Evolutionary conservation across 2,797 vertebrate species (phyloP).

Genomic region (Brachyalestes nurse): DNA sequence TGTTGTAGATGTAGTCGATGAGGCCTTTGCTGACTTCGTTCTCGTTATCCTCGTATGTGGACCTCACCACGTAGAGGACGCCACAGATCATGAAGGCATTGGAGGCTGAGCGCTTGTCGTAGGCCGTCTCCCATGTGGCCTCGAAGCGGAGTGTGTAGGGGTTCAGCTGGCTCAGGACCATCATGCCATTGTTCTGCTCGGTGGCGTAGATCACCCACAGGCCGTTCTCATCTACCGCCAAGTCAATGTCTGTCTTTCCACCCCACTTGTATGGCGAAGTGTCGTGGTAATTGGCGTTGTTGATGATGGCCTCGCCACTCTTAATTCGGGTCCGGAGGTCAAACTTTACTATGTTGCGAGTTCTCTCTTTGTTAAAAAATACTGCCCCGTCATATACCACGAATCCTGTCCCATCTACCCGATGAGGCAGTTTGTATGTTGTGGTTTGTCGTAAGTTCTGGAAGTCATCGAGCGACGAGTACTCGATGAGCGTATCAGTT

Average conservation of each 20-base stretch:
- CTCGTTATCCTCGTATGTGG: constrained; percentile 98
- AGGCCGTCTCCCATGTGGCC: constrained; percentile 94
- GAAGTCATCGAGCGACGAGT: constrained; percentile 95
- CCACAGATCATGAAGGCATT: constrained; percentile 99
- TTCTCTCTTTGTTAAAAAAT: constrained; percentile 99
- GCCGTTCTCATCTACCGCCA: constrained; percentile 97
- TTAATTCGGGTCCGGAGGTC: constrained; percentile 99
- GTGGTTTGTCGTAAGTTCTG: constrained; percentile 93
- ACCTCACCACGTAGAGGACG: constrained; percentile 95
- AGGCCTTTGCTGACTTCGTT: constrained; percentile 95
- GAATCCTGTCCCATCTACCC: constrained; percentile 97
- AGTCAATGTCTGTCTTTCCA: constrained; percentile 97
- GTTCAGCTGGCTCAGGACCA: constrained; percentile 97
- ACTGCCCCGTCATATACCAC: constrained; percentile 98
- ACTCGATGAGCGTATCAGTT: constrained; percentile 97
- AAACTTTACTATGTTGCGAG: constrained; percentile 98
- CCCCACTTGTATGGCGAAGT: constrained; percentile 98
- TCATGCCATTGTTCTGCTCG: constrained; percentile 98
- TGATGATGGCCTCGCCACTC: constrained; percentile 98
- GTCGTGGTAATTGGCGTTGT: constrained; percentile 98
- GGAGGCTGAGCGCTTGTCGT: constrained; percentile 96
- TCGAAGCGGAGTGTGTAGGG: constrained; percentile 98
- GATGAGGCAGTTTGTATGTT: constrained; percentile 96
- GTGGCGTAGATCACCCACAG: constrained; percentile 99
- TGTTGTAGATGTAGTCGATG: constrained; percentile 97